Conservation (phyloP, 2,113 vertebrate species). For the Nipponia nippon region DNA sequence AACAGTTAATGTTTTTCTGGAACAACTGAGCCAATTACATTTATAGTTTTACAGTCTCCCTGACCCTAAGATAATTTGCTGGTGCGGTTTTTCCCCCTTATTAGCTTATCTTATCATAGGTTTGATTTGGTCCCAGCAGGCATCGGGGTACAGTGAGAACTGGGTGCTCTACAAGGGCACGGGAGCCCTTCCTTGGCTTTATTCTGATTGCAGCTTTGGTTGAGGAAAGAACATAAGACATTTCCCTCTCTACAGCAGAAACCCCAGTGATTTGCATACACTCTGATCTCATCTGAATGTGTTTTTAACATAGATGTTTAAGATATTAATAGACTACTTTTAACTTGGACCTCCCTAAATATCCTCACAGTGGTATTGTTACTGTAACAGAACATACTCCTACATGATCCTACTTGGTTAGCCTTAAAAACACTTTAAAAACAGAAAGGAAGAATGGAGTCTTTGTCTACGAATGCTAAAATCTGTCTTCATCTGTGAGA, state of each 20-base stretch:
- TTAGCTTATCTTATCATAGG: not conserved
- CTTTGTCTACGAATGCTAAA: slow-evolving; percentile 29
- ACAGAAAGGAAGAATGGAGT: slow-evolving; percentile 18
- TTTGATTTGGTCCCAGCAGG: not conserved
- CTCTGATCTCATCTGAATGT: not conserved
- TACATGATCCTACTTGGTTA: slow-evolving; percentile 41
- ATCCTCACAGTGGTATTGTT: slow-evolving; percentile 24
- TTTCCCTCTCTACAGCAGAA: not conserved
- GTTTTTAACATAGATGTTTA: not conserved
- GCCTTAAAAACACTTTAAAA: slow-evolving; percentile 42
- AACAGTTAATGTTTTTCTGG: not conserved
- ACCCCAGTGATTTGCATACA: not conserved
- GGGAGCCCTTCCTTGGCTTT: not conserved
- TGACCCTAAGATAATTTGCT: not conserved
- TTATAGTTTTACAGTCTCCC: not conserved
- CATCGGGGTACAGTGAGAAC: not conserved
- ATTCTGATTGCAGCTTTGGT: not conserved
- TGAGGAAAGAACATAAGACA: not conserved
- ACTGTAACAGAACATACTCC: slow-evolving; percentile 29
- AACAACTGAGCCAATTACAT: not conserved
- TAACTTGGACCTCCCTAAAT: slow-evolving; percentile 24
- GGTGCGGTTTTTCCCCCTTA: not conserved
- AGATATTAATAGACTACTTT: slow-evolving; percentile 42
- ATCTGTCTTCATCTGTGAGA: slow-evolving; percentile 23
- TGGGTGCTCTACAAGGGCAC: not conserved